Conservation (phyloP, 1,140 invertebrate genomes). For the Euschistus heros region DNA sequence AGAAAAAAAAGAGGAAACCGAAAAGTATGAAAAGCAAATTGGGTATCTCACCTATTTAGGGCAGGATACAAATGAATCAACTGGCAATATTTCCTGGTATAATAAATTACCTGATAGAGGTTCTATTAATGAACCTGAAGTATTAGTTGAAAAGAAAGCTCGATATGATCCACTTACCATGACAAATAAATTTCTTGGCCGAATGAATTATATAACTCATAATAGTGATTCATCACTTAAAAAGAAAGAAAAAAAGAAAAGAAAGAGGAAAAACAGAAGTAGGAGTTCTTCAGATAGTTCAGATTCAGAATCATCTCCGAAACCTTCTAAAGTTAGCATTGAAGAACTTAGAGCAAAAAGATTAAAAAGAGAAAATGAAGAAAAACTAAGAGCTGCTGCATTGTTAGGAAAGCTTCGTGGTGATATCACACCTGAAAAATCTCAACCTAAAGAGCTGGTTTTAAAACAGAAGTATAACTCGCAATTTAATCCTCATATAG, state of each 20-base stretch:
- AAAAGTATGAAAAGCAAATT: conserved; percentile 96
- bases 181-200: conserved; percentile 43
- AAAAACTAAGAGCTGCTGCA: conserved; percentile 56
- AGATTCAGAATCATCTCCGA: conserved; percentile 31
- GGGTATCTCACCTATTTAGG: conserved; percentile 92
- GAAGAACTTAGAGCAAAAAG: conserved; percentile 67
- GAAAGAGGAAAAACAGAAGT: conserved; percentile 34
- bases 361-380: conserved; percentile 63
- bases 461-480: conserved; percentile 75
- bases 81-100: conserved; percentile 73
- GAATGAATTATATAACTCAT: conserved; percentile 32
- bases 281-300: background rate
- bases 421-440: conserved; percentile 32
- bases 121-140: conserved; percentile 42
- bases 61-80: conserved; percentile 80
- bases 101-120: conserved; percentile 49
- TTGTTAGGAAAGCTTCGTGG: conserved; percentile 55
- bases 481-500: conserved; percentile 83
- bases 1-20: conserved; percentile 83
- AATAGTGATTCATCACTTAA: conserved; percentile 29
- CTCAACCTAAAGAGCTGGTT: conserved; percentile 31
- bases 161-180: conserved; percentile 61
- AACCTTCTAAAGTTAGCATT: conserved; percentile 42
- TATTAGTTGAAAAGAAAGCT: conserved; percentile 48
- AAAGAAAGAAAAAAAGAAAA: conserved; percentile 34